These are phyloP conservation scores for Pristionchus maxplancki DNA, from an alignment of 2,888 invertebrate species.

Conservation along the genomic window DNA sequence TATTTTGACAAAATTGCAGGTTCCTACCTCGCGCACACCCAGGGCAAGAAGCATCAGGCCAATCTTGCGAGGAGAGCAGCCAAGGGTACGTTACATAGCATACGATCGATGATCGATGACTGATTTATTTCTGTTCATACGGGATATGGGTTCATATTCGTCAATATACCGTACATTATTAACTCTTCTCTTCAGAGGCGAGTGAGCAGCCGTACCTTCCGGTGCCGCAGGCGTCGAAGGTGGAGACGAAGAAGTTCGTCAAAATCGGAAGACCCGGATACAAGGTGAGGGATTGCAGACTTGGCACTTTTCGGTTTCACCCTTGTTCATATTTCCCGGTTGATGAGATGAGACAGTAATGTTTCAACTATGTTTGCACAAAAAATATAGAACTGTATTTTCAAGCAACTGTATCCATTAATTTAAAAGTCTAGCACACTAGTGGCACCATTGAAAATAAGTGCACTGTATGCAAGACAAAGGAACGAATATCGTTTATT, in stretches of 20 bases:
- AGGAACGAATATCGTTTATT: too few species aligned
- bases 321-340: too few species aligned
- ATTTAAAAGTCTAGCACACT: too few species aligned
- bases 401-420: too few species aligned
- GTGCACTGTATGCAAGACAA: too few species aligned
- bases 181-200: conserved; percentile 77
- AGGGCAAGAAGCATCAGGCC: conserved; percentile 99
- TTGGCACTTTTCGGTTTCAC: background rate
- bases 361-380: too few species aligned
- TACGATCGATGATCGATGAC: background rate
- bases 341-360: too few species aligned
- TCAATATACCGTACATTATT: background rate
- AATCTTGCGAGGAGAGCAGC: conserved; percentile 97
- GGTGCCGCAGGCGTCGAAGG: conserved; percentile 83
- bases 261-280: conserved; percentile 99
- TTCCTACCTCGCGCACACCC: conserved; percentile 98
- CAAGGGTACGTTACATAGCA: conserved; percentile 85
- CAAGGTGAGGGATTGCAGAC: conserved; percentile 76
- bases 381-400: too few species aligned
- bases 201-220: conserved; percentile 92
- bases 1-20: conserved; percentile 81
- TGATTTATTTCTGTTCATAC: background rate
- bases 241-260: conserved; percentile 98
- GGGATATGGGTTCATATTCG: background rate
- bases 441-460: too few species aligned